These are phyloP conservation scores for Pterostichus madidus DNA, from an alignment of 2,888 invertebrate genomes.

Conservation along the genomic window DNA sequence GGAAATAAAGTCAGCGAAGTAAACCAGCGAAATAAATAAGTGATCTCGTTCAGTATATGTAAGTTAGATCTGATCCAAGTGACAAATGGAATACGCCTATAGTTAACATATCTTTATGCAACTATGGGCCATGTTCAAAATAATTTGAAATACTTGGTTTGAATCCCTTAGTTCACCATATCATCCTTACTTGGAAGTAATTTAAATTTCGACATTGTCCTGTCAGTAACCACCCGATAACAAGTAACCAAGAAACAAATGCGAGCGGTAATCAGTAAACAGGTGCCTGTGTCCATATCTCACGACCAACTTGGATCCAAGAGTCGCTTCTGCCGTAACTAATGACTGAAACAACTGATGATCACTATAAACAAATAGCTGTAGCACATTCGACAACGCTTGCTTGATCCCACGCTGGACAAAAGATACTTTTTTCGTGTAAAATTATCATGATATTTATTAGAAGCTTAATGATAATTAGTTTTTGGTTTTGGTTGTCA, in stretches of 20 bases:
- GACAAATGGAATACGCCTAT: too few relatives aligned
- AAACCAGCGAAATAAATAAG: too few relatives aligned
- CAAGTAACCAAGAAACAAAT: constrained; percentile 28
- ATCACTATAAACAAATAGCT: constrained; percentile 46
- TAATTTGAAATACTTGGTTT: too few relatives aligned
- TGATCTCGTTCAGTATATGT: too few relatives aligned
- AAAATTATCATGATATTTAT: constrained; percentile 29
- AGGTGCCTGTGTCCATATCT: constrained; percentile 51
- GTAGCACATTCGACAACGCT: background rate
- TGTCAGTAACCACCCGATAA: background rate
- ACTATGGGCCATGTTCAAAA: too few relatives aligned
- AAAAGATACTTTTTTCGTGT: constrained; percentile 9
- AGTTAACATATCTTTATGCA: too few relatives aligned
- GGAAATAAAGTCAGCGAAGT: too few relatives aligned
- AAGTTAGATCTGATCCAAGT: too few relatives aligned
- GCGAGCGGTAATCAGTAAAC: constrained; percentile 32
- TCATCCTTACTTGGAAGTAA: background rate
- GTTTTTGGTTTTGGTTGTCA: constrained; percentile 18
- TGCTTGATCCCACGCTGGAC: constrained; percentile 30
- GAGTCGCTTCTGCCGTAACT: constrained; percentile 38
- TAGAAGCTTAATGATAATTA: constrained; percentile 33
- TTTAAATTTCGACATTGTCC: background rate
- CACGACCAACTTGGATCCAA: constrained; percentile 19
- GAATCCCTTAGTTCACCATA: too few relatives aligned
- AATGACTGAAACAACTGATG: constrained; percentile 5